Evolutionary conservation across 2,113 vertebrate genomes (phyloP), one percentile per base, ranked within the genome.

Genomic region (Proterorhinus semilunaris): DNA sequence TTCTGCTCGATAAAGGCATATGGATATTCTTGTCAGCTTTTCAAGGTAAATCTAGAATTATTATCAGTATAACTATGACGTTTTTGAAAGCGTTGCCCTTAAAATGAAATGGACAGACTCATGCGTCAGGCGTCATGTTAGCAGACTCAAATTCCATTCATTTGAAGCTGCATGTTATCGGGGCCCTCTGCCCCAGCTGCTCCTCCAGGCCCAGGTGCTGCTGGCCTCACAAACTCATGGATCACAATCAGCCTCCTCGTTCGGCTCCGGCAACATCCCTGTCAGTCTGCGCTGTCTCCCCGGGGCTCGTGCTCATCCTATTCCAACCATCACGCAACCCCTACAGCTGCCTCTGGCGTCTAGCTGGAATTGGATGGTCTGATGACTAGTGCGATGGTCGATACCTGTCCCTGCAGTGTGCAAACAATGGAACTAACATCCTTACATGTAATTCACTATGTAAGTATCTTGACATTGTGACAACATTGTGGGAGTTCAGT

Each of bases 211-310:
- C 81, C 88, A 91, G 89, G 86, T 89, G 88, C 82, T 82, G 69
- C 80, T 47, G 55, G 66, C 5, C 74, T 55, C 77, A 80, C 89
- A 67, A 53, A 81, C 82, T 86, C 89, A 90, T 91, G 88, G 87
- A 91, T 91, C 90, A 90, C 88, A 91, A 90, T 90, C 89, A 90
- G 72, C 62, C 83, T 75, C 70, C 70, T 88, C 70, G 65, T 86
- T 86, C 85, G 87, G 71, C 75, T 71, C 68, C 27, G 5, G 80
- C 72, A 87, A 82, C 88, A 85, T 87, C 75, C 81, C 76, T 85
- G 82, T 88, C 87, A 84, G 78, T 85, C 86, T 88, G 73, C 58
- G 36, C 74, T 85, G 81, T 83, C 86, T 86, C 85, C 83, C 86
- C 68, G 55, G 85, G 87, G 86, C 79, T 88, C 73, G 54, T 82